Base-by-base conservation (phyloP, 2,113 vertebrate genomes). In the Megaceryle torquata region DNA sequence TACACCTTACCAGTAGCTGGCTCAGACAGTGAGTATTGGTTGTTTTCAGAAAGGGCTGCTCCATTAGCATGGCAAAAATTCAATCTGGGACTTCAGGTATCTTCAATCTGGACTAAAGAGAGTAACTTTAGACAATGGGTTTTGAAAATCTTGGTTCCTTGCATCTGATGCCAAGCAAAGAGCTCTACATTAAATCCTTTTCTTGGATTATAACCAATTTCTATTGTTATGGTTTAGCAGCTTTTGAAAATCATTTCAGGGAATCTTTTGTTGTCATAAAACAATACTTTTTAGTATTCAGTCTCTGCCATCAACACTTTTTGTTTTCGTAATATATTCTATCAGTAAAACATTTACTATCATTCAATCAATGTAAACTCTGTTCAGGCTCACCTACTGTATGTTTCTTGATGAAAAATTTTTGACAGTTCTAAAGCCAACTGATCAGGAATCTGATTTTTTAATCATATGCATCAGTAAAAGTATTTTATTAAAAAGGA, bases 401-500 rank as follows among this genome's bases (percentile, higher is more conserved):
- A 64, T 28, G 35, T 78, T 60, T 19, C 88, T 78, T 68, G 51
- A 71, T 67, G 63, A 87, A 88, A 88, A 86, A 43, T 48, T 63
- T 88, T 17, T 93, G 82, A 39, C 64, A 86, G 35, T n/a, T 96
- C 64, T 75, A 86, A 91, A 89, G 56, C 31, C 51, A 95, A 60
- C 44, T 86, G 72, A 92, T 84, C 61, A 85, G 77, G 19, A 76
- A 85, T 25, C 54, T 82, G 63, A 69, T 78, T 85, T 91, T 86
- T 93, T 88, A 93, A 94, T 93, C 56, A 76, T 46, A 88, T 86
- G 83, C 83, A 75, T 11, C 12, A 50, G 50, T 82, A 65, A 92
- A 93, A 94, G 31, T 84, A 63, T 91, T 92, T 91, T 91, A 44
- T 57, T 85, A 33, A 96, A 89, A 94, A 51, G 64, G 48, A 88